Base-by-base conservation (phyloP, 2,797 vertebrate species). In the Sciaenops ocellatus region DNA sequence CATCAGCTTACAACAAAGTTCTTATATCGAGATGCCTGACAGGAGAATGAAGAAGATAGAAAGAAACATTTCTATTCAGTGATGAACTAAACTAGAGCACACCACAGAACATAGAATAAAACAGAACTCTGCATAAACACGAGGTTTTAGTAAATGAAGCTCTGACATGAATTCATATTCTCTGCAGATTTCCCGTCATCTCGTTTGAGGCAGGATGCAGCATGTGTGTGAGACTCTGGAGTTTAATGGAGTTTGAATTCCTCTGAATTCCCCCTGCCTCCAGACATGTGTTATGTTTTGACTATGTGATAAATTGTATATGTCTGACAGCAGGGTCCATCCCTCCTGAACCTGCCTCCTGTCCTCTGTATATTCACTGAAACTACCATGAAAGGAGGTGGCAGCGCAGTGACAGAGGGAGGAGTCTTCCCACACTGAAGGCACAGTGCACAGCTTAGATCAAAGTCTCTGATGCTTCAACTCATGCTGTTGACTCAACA, bases 361-460 rank as follows among this genome's bases (percentile, higher is more conserved):
- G 1, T 30, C 24, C 11, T 26, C 11, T 48, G 30, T 47, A 0
- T 9, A n/a, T 55, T 55, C n/a, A 51, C 73, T 54, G 16, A 38
- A 73, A 66, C 66, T 56, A 28, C 82, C 82, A 77, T 85, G 73
- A 75, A 81, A 83, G 87, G 85, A 72, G 38, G 65, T 56, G 47
- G 20, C 78, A 24, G 55, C 55, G 3, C 30, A 50, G 57, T 44
- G 28, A 38, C 28, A 42, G 55, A 51, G 63, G 57, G 26, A 66
- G 77, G 50, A 62, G 74, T 34, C 12, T 79, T 71, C 73, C 80
- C 55, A 72, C 60, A 44, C 50, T 12, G 11, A 59, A 13, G 48
- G 26, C 18, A 13, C 15, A 24, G 34, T 9, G 34, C 28, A 63
- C 15, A 24, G 41, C 12, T 24, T 47, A 20, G 16, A 20, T 69